A percentile compares a stretch with the other conserved stretches of the same genome.
phyloP scores from a whole-genome alignment of 30 jellyfish, hydroid and myxozoan species.

The Hydra vulgaris region DNA sequence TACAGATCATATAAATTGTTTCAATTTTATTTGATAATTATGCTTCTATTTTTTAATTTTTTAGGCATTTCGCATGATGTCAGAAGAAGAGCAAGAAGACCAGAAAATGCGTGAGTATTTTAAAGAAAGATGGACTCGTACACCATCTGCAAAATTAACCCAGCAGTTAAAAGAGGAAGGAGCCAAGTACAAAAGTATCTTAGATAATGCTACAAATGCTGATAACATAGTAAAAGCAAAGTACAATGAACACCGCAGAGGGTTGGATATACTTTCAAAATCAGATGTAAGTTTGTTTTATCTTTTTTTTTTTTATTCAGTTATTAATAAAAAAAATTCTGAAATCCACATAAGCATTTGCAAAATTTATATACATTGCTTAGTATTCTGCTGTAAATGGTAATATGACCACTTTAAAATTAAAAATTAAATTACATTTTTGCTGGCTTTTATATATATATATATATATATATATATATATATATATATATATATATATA shows the following conservation, averaged over 20 bases:
- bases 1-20: too few relatives aligned
- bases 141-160: slow-evolving; percentile 75
- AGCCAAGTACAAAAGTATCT: slow-evolving; percentile 44
- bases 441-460: too few relatives aligned
- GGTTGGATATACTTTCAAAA: slow-evolving; percentile 68
- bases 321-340: too few relatives aligned
- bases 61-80: slow-evolving; percentile 73
- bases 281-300: slow-evolving; percentile 48
- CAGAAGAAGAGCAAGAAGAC: slow-evolving; percentile 84
- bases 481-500: too few relatives aligned
- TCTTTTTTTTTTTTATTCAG: too few relatives aligned
- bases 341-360: too few relatives aligned
- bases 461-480: too few relatives aligned
- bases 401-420: too few relatives aligned
- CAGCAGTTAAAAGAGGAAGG: slow-evolving; percentile 72
- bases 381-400: too few relatives aligned
- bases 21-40: background rate
- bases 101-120: slow-evolving; percentile 72
- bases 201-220: slow-evolving; percentile 84
- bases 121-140: slow-evolving; percentile 82
- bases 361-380: too few relatives aligned
- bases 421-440: too few relatives aligned
- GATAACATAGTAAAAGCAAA: slow-evolving; percentile 72
- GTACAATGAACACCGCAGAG: slow-evolving; percentile 77
- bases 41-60: background rate